A percentile compares a stretch with the other conserved stretches of the same genome.
Conservation (phyloP, 2,113 vertebrate species). For the Rhinoderma darwinii region DNA sequence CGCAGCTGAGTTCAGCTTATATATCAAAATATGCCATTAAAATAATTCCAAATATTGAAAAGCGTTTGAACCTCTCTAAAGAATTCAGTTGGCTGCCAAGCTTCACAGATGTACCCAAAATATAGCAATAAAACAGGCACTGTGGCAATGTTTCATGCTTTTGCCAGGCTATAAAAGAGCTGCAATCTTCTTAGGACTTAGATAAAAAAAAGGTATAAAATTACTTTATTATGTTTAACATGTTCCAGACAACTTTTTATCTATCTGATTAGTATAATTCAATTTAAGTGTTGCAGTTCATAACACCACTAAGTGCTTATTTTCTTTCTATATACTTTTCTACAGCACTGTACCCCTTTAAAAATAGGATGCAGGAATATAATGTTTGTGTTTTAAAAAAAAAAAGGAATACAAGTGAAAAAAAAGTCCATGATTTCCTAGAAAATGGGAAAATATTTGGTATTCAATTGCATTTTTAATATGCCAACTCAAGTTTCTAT, state of each 20-base stretch:
- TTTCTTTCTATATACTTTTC: neutral
- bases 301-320: neutral
- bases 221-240: slow-evolving; percentile 41
- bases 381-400: neutral
- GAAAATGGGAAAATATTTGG: slow-evolving; percentile 39
- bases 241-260: slow-evolving; percentile 43
- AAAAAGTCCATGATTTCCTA: slow-evolving; percentile 17
- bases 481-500: slow-evolving; percentile 45
- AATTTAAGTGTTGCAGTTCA: slow-evolving; percentile 31
- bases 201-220: slow-evolving; percentile 48
- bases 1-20: slow-evolving; percentile 51
- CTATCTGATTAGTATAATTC: slow-evolving; percentile 50
- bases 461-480: slow-evolving; percentile 52
- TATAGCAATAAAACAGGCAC: slow-evolving; percentile 57
- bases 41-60: slow-evolving; percentile 58
- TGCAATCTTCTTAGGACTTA: slow-evolving; percentile 31
- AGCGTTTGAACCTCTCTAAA: slow-evolving; percentile 53
- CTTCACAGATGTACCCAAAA: slow-evolving; percentile 54
- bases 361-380: neutral
- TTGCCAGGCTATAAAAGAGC: slow-evolving; percentile 49
- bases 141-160: slow-evolving; percentile 49
- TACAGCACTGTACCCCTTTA: neutral
- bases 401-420: neutral
- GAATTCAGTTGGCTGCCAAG: slow-evolving; percentile 55
- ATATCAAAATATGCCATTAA: slow-evolving; percentile 61